Evolutionary conservation across 2,888 invertebrate species (phyloP).

Genomic region (Eremobia ochroleuca): DNA sequence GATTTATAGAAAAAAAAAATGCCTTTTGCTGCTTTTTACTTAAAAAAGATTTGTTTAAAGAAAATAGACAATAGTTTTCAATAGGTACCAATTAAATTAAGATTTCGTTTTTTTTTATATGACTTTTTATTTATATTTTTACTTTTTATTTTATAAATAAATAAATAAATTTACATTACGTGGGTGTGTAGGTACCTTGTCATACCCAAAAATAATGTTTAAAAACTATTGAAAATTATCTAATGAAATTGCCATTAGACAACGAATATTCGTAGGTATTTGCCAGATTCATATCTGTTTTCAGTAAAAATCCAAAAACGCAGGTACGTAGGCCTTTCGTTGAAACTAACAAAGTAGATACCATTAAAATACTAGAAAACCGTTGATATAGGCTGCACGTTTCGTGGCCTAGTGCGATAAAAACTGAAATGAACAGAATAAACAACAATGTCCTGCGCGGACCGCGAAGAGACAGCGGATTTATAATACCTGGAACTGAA

Average conservation of each 20-base stretch:
- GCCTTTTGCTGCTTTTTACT: no score
- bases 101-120: neutral
- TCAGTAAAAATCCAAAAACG: no score
- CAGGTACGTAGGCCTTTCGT: neutral
- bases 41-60: neutral
- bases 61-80: neutral
- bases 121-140: neutral
- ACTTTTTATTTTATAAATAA: no score
- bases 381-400: constrained; percentile 6
- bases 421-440: constrained; percentile 74
- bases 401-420: constrained; percentile 69
- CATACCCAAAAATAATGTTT: no score
- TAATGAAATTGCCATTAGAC: no score
- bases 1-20: neutral
- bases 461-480: constrained; percentile 46
- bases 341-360: neutral
- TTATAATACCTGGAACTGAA: constrained; percentile 58
- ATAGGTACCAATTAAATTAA: neutral
- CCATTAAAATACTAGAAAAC: constrained; percentile 2
- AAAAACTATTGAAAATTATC: no score
- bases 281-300: no score
- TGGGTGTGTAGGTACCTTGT: no score
- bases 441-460: constrained; percentile 74
- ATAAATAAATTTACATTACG: no score
- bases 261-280: no score